Base-by-base conservation (phyloP, 2,888 invertebrate genomes). In the Apoderus coryli region DNA sequence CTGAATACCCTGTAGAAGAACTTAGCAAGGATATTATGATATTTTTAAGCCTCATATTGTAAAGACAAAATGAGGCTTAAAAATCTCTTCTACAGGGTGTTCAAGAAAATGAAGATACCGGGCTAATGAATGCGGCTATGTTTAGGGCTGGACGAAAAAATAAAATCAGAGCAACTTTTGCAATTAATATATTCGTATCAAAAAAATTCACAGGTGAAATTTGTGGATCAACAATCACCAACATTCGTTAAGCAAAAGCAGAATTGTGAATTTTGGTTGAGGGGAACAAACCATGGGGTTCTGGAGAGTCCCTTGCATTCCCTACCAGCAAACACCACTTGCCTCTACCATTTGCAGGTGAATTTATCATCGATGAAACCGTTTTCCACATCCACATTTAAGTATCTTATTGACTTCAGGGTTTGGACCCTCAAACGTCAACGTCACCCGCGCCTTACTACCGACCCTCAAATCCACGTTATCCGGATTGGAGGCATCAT, bases 321-420 rank as follows among this genome's bases (percentile, higher is more conserved):
- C 3, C 58, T 89, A 39, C 78, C 88, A 0, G 79, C 84, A 2
- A 88, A 88, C 53, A 86, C 82, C 13, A 88, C 86, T 5, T 89
- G 89, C 52, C 67, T 85, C 12, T 89, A 88, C 54, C 84, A 85
- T 53, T 31, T 42, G 7, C 41, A 39, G 31, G 39, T 39, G 29
- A 29, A 23, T n/a, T n/a, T n/a, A n/a, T n/a, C n/a, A n/a, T n/a
- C n/a, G n/a, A n/a, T n/a, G n/a, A n/a, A n/a, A n/a, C n/a, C n/a
- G n/a, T n/a, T n/a, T n/a, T n/a, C n/a, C n/a, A n/a, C n/a, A n/a
- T n/a, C n/a, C n/a, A n/a, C n/a, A n/a, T n/a, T n/a, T n/a, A n/a
- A n/a, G n/a, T n/a, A 7, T 11, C 9, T 25, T 25, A 14, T 30
- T 23, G 6, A 6, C 70, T 89, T 50, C 71, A 75, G 43, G 72